These are phyloP conservation scores for Sanderia malayensis DNA, from an alignment of 30 jellyfish, hydroid and myxozoan species.

Conservation along the genomic window DNA sequence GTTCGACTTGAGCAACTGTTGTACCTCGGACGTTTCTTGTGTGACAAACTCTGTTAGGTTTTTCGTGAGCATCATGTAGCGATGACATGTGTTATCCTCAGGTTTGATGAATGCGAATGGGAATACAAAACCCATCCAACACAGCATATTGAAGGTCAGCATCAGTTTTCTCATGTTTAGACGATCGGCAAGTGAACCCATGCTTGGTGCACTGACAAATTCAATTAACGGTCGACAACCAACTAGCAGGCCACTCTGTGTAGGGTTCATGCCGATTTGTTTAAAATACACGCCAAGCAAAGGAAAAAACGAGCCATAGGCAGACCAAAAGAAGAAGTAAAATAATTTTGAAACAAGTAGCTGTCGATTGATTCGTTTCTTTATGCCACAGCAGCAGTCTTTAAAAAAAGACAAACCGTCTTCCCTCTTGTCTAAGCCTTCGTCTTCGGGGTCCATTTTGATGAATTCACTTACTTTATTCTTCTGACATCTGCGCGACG, in stretches of 20 bases:
- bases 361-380: conserved; percentile 61
- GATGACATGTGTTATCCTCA: conserved; percentile 96
- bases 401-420: conserved; percentile 20
- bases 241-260: conserved; percentile 96
- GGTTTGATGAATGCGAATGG: conserved; percentile 99
- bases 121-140: conserved; percentile 96
- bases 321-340: conserved; percentile 97
- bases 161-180: conserved; percentile 79
- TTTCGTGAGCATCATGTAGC: conserved; percentile 79
- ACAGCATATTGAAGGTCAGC: conserved; percentile 73
- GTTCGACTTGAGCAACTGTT: conserved; percentile 76
- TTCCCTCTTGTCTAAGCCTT: conserved; percentile 44
- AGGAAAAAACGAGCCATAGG: conserved; percentile 98
- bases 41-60: conserved; percentile 87
- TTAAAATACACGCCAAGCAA: conserved; percentile 97
- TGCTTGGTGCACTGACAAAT: conserved; percentile 95
- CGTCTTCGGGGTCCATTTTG: conserved; percentile 61
- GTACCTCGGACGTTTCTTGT: conserved; percentile 89
- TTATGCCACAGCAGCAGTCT: conserved; percentile 56
- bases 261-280: conserved; percentile 98
- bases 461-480: not conserved
- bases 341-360: conserved; percentile 71
- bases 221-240: conserved; percentile 98
- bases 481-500: not conserved
- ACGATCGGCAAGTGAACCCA: conserved; percentile 98